Base-by-base conservation (phyloP, 2,888 invertebrate species). In the Chouioia cunea region DNA sequence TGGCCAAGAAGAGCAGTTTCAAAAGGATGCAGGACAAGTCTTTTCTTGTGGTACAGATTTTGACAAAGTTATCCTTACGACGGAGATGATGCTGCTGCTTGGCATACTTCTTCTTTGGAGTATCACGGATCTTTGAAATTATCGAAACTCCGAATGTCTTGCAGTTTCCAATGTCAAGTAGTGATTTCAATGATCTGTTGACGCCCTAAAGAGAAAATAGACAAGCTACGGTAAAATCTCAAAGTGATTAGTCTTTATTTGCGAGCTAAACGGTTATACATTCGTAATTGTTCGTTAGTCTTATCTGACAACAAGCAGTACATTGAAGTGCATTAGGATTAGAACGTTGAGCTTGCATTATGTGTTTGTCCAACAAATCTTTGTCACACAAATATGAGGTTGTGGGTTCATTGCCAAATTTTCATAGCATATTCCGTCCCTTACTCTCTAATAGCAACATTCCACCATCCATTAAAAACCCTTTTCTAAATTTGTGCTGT, bases 21-120 rank as follows among this genome's bases (percentile, higher is more conserved):
- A 77, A 65, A 56, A 65, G 73, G 59, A 66, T 60, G 74, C 71
- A 79, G 75, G 80, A 79, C 68, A 77, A 77, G 46, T 67, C 78
- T 74, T 78, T 79, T 74, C 60, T 75, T 68, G 77, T 76, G 84
- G 83, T 84, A 83, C 56, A 66, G 77, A 67, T 68, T 60, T 72
- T 74, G 70, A 76, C 75, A 16, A 47, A 52, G 58, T 63, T 16
- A 57, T 46, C 22, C 50, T 47, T 36, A 6, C 48, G 52, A 36
- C 43, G 20, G 36, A 50, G 59, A 43, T 48, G 43, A 43, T 70
- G 20, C 16, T 65, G 16, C 1, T 64, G 36, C 10, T 36, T 36
- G 36, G 12, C 36, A 10, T 1, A 36, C 1, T 36, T 36, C 10
- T 36, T 12, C 6, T 36, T 3, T 36, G 10, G 36, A 36, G 10